Evolutionary conservation across 2,113 vertebrate genomes (phyloP).

Genomic region (Pedionomus torquatus): DNA sequence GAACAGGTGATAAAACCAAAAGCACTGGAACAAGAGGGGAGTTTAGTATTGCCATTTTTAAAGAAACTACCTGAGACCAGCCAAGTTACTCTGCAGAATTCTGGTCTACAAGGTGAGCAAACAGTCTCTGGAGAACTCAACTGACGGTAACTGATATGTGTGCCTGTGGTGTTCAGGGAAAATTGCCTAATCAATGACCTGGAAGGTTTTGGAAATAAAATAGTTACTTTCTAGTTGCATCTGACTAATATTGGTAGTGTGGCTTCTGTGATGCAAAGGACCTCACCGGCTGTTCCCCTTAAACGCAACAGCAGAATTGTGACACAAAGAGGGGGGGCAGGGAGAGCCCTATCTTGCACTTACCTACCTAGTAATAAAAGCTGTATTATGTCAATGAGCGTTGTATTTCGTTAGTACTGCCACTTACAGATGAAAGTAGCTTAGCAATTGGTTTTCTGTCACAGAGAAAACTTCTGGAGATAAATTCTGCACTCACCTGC

Average conservation of each 20-base stretch:
- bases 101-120: slow-evolving; percentile 53
- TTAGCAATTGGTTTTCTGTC: not conserved
- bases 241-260: not conserved
- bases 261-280: not conserved
- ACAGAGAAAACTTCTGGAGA: not conserved
- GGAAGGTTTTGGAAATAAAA: not conserved
- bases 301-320: not conserved
- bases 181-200: not conserved
- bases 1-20: slow-evolving; percentile 43
- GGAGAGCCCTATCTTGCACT: not conserved
- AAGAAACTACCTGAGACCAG: slow-evolving; percentile 43
- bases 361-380: not conserved
- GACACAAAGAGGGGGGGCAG: accelerated
- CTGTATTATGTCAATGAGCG: not conserved
- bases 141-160: not conserved
- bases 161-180: not conserved
- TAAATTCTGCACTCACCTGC: not conserved
- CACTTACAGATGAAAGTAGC: not conserved
- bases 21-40: slow-evolving; percentile 43
- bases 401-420: not conserved
- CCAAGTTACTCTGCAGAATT: slow-evolving; percentile 55
- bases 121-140: not conserved
- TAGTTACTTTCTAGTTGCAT: not conserved
- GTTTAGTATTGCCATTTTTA: slow-evolving; percentile 38
- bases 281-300: not conserved